Conservation (phyloP, 2,113 vertebrate genomes). For the Pampusana beccarii region DNA sequence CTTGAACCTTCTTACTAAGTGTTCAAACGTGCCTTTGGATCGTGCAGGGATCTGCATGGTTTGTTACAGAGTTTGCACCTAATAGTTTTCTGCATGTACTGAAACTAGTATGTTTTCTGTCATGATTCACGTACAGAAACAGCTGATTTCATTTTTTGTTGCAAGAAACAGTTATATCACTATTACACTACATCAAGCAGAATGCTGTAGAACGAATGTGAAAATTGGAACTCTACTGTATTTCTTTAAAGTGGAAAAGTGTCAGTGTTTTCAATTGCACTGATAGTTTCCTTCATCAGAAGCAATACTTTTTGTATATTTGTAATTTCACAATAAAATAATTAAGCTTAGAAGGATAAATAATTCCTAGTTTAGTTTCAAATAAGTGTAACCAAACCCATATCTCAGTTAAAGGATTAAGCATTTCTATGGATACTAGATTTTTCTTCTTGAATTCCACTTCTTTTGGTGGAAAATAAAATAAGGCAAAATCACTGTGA, state of each 20-base stretch:
- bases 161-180: neutral
- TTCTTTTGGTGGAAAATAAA: neutral
- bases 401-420: neutral
- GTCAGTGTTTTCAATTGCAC: neutral
- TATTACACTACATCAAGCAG: neutral
- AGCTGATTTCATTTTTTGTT: neutral
- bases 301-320: too few species aligned
- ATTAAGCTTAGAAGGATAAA: neutral
- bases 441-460: neutral
- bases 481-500: neutral
- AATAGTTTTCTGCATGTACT: neutral
- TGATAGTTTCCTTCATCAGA: neutral
- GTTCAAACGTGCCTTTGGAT: neutral
- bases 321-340: neutral
- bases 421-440: neutral
- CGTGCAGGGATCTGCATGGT: neutral
- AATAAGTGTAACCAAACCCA: neutral
- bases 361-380: neutral
- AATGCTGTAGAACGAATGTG: neutral
- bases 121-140: neutral
- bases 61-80: rapidly evolving
- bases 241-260: neutral
- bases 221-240: neutral
- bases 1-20: neutral
- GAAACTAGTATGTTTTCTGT: neutral